A percentile compares a stretch with the other conserved stretches of the same genome.
Conservation (phyloP, 1,140 invertebrate species). For the Subanguina moxae region DNA sequence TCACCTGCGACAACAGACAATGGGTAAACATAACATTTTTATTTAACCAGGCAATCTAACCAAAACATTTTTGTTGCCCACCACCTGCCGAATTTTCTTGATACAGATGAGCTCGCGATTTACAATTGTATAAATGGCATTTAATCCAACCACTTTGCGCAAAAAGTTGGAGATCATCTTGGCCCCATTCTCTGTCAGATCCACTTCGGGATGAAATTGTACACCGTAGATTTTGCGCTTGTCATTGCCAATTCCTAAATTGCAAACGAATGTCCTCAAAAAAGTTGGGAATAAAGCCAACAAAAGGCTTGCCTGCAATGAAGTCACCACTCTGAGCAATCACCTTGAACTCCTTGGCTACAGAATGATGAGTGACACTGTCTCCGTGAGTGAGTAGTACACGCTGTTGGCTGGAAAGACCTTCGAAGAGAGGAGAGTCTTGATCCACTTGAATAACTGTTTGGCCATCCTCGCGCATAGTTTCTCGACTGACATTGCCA, state of each 20-base stretch:
- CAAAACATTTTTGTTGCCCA: conserved; percentile 86
- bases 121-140: conserved; percentile 80
- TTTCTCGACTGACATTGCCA: conserved; percentile 80
- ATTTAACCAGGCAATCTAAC: conserved; percentile 62
- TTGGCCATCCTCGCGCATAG: conserved; percentile 88
- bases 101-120: conserved; percentile 85
- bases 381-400: conserved; percentile 95
- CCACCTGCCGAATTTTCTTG: conserved; percentile 82
- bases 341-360: conserved; percentile 51
- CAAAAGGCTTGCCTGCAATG: conserved; percentile 17
- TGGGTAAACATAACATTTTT: neutral
- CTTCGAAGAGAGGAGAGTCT: conserved; percentile 74
- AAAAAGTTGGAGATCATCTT: conserved; percentile 90
- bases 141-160: conserved; percentile 79
- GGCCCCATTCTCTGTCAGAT: conserved; percentile 84
- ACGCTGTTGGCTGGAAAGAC: conserved; percentile 76
- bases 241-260: conserved; percentile 80
- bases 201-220: conserved; percentile 91
- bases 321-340: conserved; percentile 38
- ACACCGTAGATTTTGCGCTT: conserved; percentile 86
- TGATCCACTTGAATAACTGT: conserved; percentile 82
- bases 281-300: neutral
- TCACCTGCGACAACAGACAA: conserved; percentile 31
- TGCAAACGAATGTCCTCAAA: neutral
- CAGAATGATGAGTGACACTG: conserved; percentile 79